A percentile compares a stretch with the other conserved stretches of the same genome.
Conservation (phyloP, 1,140 invertebrate species). For the Saccostrea glomerata region DNA sequence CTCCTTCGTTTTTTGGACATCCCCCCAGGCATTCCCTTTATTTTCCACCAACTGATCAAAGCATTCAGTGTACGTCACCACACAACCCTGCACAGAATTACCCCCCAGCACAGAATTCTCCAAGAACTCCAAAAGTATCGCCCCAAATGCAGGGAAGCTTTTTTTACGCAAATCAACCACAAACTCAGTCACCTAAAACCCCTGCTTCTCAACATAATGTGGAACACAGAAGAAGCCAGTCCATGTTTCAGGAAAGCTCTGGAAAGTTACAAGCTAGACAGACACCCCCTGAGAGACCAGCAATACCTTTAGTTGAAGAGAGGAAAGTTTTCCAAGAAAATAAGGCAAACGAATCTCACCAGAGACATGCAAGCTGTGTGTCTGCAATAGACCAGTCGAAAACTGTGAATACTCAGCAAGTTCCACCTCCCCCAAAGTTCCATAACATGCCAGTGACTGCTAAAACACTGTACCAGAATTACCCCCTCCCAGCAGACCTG, state of each 20-base stretch:
- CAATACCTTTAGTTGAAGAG: conserved; percentile 1
- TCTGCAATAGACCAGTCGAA: neutral
- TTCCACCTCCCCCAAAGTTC: conserved; percentile 9
- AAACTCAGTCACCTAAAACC: neutral
- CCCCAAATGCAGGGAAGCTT: neutral
- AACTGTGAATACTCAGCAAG: neutral
- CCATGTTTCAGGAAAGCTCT: conserved; percentile 12
- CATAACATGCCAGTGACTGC: conserved; percentile 14
- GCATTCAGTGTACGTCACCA: conserved; percentile 5
- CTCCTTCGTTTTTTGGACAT: conserved; percentile 40
- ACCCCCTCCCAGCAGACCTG: conserved; percentile 29
- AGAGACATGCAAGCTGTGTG: neutral
- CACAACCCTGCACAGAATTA: conserved; percentile 1
- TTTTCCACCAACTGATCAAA: conserved; percentile 14
- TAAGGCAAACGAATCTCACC: neutral
- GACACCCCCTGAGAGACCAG: neutral
- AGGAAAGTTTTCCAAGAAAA: neutral
- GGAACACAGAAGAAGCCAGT: conserved; percentile 22
- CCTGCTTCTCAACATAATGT: neutral
- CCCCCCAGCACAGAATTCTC: conserved; percentile 2
- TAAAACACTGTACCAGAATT: neutral
- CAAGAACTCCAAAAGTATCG: neutral
- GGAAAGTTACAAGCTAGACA: neutral
- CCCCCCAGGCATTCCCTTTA: neutral
- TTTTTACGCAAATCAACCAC: neutral